These are phyloP conservation scores for Dromococcyx pavoninus DNA, from an alignment of 2,797 vertebrate species.

Conservation along the genomic window DNA sequence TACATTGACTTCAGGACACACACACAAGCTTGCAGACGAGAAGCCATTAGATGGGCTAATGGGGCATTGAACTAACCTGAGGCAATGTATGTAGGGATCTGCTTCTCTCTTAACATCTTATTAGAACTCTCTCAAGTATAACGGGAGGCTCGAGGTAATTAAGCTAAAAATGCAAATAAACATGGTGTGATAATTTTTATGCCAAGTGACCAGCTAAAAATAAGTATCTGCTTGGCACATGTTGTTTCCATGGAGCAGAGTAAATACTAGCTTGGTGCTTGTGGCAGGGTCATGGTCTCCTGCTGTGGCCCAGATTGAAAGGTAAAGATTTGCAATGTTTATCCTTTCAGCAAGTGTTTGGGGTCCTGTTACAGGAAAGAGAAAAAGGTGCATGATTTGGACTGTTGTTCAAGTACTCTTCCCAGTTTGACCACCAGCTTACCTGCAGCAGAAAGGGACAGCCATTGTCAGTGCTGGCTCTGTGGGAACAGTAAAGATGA, in stretches of 20 bases:
- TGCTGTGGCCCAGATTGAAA: conserved; percentile 40
- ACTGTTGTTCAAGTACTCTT: not conserved
- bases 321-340: conserved; percentile 32
- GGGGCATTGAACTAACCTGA: conserved; percentile 70
- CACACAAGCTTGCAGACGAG: conserved; percentile 42
- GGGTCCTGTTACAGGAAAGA: conserved; percentile 20
- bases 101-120: conserved; percentile 65
- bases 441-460: not conserved
- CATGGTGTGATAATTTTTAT: conserved; percentile 29
- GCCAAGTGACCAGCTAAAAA: conserved; percentile 45
- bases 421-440: not conserved
- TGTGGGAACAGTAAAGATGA: conserved; percentile 18
- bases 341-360: conserved; percentile 4
- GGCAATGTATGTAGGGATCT: conserved; percentile 43
- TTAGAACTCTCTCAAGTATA: conserved; percentile 68
- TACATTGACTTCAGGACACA: conserved; percentile 28
- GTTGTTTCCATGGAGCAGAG: not conserved
- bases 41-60: conserved; percentile 75
- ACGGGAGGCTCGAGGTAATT: conserved; percentile 65
- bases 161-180: conserved; percentile 65
- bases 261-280: not conserved
- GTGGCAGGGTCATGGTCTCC: not conserved
- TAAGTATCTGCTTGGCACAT: not conserved
- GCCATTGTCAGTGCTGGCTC: not conserved
- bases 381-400: not conserved